Evolutionary conservation across 2,888 invertebrate species (phyloP), one percentile per base, ranked within the genome.

Genomic region (Lycocerus yunnanus): DNA sequence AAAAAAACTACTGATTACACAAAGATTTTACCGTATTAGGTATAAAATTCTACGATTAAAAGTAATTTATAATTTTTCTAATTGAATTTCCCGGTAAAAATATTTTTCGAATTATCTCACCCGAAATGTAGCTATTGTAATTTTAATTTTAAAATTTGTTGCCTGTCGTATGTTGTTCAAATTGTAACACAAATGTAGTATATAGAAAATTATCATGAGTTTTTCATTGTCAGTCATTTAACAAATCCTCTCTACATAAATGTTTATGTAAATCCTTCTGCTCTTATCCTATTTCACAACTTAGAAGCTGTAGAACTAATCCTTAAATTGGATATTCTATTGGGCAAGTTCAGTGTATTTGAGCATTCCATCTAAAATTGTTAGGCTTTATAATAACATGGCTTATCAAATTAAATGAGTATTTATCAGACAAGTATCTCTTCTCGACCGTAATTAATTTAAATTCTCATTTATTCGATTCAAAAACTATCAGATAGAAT

Each of bases 281-380:
- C 18, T 63, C 61, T 63, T 63, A 63, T 63, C 61, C 61, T 20
- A 63, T 63, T 63, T 63, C 61, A 18, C 61, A 63, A 63, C 20
- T 18, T 15, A 63, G 61, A 63, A 18, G 61, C 20, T 63, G 20
- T 63, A 63, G 16, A 18, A 20, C 20, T 63, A 63, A 63, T 63
- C 61, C 61, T 63, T 63, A 63, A 63, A 63, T 63, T 63, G 61
- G 61, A 63, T 63, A 16, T 63, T 18, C 61, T 20, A n/a, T 63
- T 63, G 43, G 43, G 43, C 43, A n/a, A 43, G 43, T n/a, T n/a
- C 43, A 43, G n/a, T 43, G 43, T 43, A 43, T 43, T 43, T 43
- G 43, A 43, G 43, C 43, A 43, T 43, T 43, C 43, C n/a, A 43
- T 43, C 43, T 43, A 43, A 43, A 43, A 43, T 43, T n/a, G 43